phyloP scores from a whole-genome alignment of 2,113 vertebrate species.

The Leiothrix lutea region DNA sequence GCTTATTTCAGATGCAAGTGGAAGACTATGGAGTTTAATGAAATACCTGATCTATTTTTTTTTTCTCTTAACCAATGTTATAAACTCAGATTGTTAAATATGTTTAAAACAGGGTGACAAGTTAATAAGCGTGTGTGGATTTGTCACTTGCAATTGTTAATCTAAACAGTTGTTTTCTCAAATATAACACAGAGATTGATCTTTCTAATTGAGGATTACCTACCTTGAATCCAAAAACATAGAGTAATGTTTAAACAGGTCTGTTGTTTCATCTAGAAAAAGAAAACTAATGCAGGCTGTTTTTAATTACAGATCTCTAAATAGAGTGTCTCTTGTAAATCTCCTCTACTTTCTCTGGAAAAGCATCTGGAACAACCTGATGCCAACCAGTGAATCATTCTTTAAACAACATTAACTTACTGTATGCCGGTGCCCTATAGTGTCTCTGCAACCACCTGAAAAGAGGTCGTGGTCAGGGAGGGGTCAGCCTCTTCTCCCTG shows the following conservation, averaged over 20 bases:
- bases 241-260: background rate
- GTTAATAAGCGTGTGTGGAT: conserved; percentile 43
- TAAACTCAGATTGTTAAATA: background rate
- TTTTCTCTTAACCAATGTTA: background rate
- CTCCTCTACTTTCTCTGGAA: background rate
- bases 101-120: conserved; percentile 7
- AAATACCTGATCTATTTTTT: background rate
- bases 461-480: background rate
- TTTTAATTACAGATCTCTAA: conserved; percentile 1
- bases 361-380: background rate
- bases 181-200: conserved; percentile 14
- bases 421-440: background rate
- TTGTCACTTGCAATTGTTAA: conserved; percentile 19
- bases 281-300: background rate
- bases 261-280: background rate
- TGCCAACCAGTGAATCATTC: background rate
- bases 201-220: conserved; percentile 26
- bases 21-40: background rate
- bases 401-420: background rate
- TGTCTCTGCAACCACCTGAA: background rate
- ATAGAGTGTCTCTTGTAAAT: background rate
- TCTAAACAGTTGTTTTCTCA: conserved; percentile 46
- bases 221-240: background rate
- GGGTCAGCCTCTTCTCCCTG: background rate
- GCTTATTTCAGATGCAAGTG: background rate